Percentiles rank a stretch among this genome's conserved stretches.
Conservation (phyloP, 2,113 vertebrate species). For the Chloroceryle aenea region DNA sequence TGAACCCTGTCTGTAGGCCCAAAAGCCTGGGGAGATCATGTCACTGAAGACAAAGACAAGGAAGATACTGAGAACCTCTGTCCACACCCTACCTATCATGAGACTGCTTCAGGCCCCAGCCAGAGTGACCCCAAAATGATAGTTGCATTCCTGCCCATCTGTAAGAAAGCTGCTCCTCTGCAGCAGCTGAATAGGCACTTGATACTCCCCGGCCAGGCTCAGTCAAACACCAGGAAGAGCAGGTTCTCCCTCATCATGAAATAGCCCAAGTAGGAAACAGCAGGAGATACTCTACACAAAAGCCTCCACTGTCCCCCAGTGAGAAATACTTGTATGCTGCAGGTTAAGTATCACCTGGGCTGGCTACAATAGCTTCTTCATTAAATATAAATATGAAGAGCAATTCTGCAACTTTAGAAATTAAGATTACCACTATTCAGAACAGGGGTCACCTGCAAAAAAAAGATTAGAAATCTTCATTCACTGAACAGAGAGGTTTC, state of each 20-base stretch:
- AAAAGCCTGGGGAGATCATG: neutral
- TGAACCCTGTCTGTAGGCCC: neutral
- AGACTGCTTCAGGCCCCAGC: neutral
- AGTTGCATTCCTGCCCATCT: neutral
- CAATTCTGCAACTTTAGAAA: neutral
- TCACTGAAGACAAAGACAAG: neutral
- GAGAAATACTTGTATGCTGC: neutral
- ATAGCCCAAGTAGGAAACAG: neutral
- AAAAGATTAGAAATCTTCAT: neutral
- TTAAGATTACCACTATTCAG: neutral
- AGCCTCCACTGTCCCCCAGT: neutral
- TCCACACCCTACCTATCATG: neutral
- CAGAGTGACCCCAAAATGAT: neutral
- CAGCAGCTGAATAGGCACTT: neutral
- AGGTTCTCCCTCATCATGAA: neutral
- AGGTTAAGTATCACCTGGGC: neutral
- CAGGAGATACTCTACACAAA: neutral
- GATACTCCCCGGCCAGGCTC: neutral
- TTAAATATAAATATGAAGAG: neutral
- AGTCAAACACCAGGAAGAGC: rapidly evolving
- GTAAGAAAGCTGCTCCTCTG: neutral
- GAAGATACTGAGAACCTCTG: neutral
- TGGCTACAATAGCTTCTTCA: neutral
- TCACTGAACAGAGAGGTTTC: neutral
- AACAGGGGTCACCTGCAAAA: neutral